These are phyloP conservation scores for Isichthys henryi DNA, from an alignment of 2,113 vertebrate species.

Conservation along the genomic window DNA sequence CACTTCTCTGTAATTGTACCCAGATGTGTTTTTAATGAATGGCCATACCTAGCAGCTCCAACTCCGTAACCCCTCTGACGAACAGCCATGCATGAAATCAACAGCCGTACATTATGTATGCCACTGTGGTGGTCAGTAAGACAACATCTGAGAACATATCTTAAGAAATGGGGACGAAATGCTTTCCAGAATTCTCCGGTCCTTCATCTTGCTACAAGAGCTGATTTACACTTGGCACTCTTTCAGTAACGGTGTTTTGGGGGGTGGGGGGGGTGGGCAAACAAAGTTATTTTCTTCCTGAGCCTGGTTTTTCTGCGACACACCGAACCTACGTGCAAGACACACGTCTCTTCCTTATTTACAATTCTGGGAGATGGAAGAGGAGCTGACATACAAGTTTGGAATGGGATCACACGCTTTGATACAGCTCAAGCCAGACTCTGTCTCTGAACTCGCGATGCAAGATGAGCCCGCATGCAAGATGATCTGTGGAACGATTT, in stretches of 20 bases:
- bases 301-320: background rate
- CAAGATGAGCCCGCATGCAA: slow-evolving; percentile 44
- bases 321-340: background rate
- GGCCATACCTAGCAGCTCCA: background rate
- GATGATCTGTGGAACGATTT: slow-evolving; percentile 58
- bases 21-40: slow-evolving; percentile 20
- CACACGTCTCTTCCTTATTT: background rate
- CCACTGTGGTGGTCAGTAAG: background rate
- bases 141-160: slow-evolving; percentile 2
- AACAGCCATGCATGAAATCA: slow-evolving; percentile 8
- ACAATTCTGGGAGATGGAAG: background rate
- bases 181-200: slow-evolving; percentile 4
- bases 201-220: background rate
- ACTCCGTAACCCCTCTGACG: background rate
- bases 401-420: slow-evolving; percentile 13
- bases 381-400: slow-evolving; percentile 12
- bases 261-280: background rate
- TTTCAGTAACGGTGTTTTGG: background rate
- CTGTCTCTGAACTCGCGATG: slow-evolving; percentile 52
- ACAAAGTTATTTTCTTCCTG: background rate
- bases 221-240: slow-evolving; percentile 1
- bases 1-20: slow-evolving; percentile 6
- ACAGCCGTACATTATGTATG: background rate
- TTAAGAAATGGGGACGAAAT: background rate
- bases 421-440: slow-evolving; percentile 62